phyloP scores from a whole-genome alignment of 2,888 invertebrate species.

The Idaea aversata region DNA sequence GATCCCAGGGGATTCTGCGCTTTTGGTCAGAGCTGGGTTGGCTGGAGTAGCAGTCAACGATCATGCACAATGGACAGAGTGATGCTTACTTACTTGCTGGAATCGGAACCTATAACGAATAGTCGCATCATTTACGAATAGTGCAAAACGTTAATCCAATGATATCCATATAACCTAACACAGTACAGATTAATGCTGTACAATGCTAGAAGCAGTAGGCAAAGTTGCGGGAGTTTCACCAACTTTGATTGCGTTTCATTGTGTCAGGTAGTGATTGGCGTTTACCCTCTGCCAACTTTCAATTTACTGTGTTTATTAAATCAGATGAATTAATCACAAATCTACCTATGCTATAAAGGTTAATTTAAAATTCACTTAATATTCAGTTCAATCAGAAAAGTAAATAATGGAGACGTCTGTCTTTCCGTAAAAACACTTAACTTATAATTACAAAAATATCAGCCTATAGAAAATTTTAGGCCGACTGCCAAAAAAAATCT shows the following conservation, averaged over 20 bases:
- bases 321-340: not conserved
- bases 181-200: slow-evolving; percentile 28
- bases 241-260: slow-evolving; percentile 56
- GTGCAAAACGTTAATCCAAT: not conserved
- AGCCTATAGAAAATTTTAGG: not conserved
- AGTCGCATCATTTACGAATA: not conserved
- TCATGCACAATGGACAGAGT: too few relatives aligned
- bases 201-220: slow-evolving; percentile 35
- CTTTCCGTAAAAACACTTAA: not conserved
- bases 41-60: too few relatives aligned
- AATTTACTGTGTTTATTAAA: not conserved
- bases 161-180: not conserved
- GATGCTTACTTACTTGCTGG: too few relatives aligned
- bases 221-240: slow-evolving; percentile 39
- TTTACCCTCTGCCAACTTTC: not conserved
- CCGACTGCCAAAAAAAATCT: not conserved
- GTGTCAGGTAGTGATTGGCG: slow-evolving; percentile 18
- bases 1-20: too few relatives aligned
- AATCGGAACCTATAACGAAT: too few relatives aligned
- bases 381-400: not conserved
- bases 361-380: not conserved
- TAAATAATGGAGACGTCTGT: not conserved
- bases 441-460: not conserved
- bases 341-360: too few relatives aligned
- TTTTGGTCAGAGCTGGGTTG: too few relatives aligned